Conservation (phyloP, 2,888 invertebrate genomes). For the Girardia tigrina region DNA sequence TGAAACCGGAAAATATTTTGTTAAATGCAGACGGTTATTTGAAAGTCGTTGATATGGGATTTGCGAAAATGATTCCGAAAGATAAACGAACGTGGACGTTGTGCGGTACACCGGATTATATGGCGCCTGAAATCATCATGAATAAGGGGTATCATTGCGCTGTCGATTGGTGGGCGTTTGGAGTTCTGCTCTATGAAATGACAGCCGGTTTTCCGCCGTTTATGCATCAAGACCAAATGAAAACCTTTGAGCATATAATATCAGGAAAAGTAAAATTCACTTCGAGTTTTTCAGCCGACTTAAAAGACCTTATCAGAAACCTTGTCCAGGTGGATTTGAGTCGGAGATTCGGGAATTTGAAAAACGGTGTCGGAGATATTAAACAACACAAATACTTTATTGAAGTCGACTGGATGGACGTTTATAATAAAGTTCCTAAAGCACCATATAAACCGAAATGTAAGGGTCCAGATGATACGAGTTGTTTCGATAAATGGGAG, state of each 20-base stretch:
- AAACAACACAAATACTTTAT: constrained; percentile 35
- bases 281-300: constrained; percentile 32
- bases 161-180: constrained; percentile 37
- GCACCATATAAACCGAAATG: constrained; percentile 35
- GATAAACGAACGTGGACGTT: constrained; percentile 32
- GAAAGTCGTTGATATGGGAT: constrained; percentile 36
- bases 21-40: constrained; percentile 34
- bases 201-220: constrained; percentile 36
- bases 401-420: constrained; percentile 25
- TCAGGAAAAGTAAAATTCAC: constrained; percentile 35
- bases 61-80: constrained; percentile 32
- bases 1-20: constrained; percentile 37
- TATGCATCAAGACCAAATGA: constrained; percentile 35
- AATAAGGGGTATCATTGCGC: constrained; percentile 37
- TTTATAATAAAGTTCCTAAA: constrained; percentile 35
- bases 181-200: constrained; percentile 35
- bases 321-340: constrained; percentile 35
- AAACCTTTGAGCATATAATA: constrained; percentile 37
- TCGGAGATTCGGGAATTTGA: constrained; percentile 35
- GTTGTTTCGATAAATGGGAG: constrained; percentile 31
- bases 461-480: constrained; percentile 35
- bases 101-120: constrained; percentile 37
- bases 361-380: constrained; percentile 36
- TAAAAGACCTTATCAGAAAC: constrained; percentile 37
- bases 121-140: constrained; percentile 37